Conservation (phyloP, 2,888 invertebrate species). For the Pachymerium ferrugineum region DNA sequence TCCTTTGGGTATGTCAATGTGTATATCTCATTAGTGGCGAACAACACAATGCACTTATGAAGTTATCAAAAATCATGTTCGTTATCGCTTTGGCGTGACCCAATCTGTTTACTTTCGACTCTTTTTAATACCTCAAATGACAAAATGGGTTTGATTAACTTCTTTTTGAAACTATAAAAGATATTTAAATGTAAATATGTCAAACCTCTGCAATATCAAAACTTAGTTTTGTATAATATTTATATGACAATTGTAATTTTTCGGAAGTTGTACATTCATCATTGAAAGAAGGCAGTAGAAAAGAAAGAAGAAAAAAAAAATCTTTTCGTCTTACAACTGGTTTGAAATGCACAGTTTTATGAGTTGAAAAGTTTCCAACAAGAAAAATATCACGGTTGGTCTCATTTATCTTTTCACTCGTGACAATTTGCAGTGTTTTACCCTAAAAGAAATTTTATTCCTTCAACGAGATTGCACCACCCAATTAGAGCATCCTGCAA, state of each 20-base stretch:
- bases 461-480: constrained; percentile 23
- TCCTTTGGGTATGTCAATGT: not conserved
- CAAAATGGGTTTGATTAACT: too few relatives aligned
- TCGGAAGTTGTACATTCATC: too few relatives aligned
- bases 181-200: too few relatives aligned
- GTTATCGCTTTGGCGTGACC: not conserved
- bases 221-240: too few relatives aligned
- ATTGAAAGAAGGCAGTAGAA: too few relatives aligned
- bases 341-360: not conserved
- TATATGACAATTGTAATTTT: too few relatives aligned
- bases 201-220: too few relatives aligned
- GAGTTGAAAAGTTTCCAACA: not conserved
- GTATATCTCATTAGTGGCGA: constrained; percentile 1
- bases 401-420: too few relatives aligned
- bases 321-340: not conserved
- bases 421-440: not conserved
- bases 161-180: too few relatives aligned
- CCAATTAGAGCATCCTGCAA: constrained; percentile 19
- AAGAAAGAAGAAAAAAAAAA: not conserved
- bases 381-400: not conserved
- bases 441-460: too few relatives aligned
- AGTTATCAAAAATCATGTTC: constrained; percentile 4
- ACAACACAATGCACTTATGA: constrained; percentile 27
- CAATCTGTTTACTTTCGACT: not conserved
- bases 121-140: too few relatives aligned